Conservation (phyloP, 2,888 invertebrate species). For the Dolichopus griseipennis region DNA sequence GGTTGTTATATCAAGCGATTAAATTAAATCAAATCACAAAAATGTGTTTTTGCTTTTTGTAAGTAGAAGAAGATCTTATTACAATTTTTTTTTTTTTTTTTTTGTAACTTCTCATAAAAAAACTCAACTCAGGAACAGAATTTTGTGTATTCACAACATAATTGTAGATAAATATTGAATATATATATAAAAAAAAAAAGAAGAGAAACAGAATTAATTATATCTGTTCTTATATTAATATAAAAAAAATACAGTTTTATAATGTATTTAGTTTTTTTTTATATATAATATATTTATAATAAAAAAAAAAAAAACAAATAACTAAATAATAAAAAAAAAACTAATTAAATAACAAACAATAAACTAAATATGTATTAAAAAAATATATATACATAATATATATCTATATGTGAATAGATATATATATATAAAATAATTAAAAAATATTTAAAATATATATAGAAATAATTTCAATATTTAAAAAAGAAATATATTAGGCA, state of each 20-base stretch:
- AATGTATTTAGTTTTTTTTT: neutral
- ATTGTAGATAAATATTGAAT: neutral
- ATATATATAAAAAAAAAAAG: neutral
- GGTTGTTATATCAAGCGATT: conserved; percentile 11
- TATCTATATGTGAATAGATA: too few relatives aligned
- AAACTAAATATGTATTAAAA: neutral
- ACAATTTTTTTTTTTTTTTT: neutral
- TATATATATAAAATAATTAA: too few relatives aligned
- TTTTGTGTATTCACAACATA: neutral
- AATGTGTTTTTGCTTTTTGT: neutral
- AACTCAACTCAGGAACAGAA: neutral
- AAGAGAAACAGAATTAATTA: neutral
- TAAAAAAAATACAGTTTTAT: conserved; percentile 3
- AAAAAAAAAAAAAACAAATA: neutral
- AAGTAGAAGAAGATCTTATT: neutral
- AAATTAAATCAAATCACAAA: neutral
- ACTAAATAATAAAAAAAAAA: neutral
- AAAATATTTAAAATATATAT: too few relatives aligned
- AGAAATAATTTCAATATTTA: too few relatives aligned
- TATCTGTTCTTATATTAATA: neutral
- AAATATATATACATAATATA: too few relatives aligned
- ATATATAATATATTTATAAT: neutral
- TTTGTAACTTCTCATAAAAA: too few relatives aligned
- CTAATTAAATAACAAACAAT: neutral
- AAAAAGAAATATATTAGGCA: too few relatives aligned